phyloP scores from a whole-genome alignment of 2,888 invertebrate genomes.

The Pristionchus japonicus region DNA sequence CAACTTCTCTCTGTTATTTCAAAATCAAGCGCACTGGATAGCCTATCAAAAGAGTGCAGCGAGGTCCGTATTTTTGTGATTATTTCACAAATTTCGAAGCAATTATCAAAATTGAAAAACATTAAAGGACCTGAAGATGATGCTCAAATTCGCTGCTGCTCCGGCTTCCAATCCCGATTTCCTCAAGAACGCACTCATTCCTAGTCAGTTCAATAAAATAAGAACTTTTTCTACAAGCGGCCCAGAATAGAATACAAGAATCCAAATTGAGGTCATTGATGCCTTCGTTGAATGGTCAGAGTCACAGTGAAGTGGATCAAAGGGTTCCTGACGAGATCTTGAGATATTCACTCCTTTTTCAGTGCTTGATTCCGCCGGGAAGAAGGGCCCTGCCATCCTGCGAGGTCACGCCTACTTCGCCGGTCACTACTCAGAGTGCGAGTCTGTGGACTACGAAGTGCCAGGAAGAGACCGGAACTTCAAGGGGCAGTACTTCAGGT shows the following conservation, averaged over 20 bases:
- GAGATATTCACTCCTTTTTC: background rate
- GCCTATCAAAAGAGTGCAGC: background rate
- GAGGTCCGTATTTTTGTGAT: background rate
- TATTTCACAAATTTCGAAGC: background rate
- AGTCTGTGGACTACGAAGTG: background rate
- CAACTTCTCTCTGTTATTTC: background rate
- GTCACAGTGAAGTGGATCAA: no score
- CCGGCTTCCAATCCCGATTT: background rate
- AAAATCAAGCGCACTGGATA: background rate
- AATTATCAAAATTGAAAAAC: background rate
- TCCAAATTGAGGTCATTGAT: background rate
- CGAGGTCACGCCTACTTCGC: conserved; percentile 34
- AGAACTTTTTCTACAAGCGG: background rate
- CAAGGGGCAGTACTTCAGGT: conserved; percentile 1
- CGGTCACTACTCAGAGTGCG: conserved; percentile 34
- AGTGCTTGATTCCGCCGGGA: background rate
- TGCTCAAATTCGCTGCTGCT: background rate
- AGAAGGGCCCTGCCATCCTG: background rate
- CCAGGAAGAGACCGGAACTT: background rate
- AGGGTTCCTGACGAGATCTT: no score
- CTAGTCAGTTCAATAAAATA: background rate
- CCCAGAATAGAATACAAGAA: background rate
- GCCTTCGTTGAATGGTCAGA: no score
- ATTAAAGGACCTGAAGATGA: background rate
- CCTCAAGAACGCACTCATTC: background rate